These are phyloP conservation scores for Sphaerodactylus townsendi DNA, from an alignment of 2,113 vertebrate genomes.

Conservation along the genomic window DNA sequence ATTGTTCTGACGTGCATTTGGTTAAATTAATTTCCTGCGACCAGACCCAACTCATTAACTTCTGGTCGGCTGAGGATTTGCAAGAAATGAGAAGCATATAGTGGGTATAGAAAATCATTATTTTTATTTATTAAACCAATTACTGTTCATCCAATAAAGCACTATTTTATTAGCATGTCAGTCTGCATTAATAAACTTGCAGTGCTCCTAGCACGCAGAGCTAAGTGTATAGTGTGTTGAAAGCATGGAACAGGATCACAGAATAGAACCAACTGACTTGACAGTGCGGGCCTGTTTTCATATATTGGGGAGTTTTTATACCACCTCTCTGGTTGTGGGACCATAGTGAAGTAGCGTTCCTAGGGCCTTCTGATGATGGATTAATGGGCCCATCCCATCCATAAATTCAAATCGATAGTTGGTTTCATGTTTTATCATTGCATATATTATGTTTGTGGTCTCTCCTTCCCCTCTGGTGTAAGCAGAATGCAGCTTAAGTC, in stretches of 20 bases:
- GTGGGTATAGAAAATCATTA: neutral
- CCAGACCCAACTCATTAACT: neutral
- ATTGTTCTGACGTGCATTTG: neutral
- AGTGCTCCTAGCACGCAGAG: neutral
- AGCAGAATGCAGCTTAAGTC: constrained; percentile 31
- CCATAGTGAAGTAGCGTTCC: neutral
- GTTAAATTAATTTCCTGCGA: neutral
- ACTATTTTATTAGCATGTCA: neutral
- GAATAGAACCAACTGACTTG: neutral
- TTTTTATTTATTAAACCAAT: neutral
- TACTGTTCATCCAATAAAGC: neutral
- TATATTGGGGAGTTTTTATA: neutral
- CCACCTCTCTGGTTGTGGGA: too few species aligned
- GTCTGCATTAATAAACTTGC: neutral
- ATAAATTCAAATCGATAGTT: too few species aligned
- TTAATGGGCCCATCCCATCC: too few species aligned
- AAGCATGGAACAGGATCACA: neutral
- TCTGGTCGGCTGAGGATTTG: neutral
- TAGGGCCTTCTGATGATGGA: too few species aligned
- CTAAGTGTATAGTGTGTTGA: neutral
- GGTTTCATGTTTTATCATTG: constrained; percentile 28
- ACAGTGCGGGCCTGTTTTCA: neutral
- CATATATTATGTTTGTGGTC: constrained; percentile 1
- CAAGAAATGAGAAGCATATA: neutral
- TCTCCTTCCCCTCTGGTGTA: neutral